A percentile compares a stretch with the other conserved stretches of the same genome.
Evolutionary conservation across 2,888 invertebrate genomes (phyloP).

Genomic region (Stratiomys singularior): DNA sequence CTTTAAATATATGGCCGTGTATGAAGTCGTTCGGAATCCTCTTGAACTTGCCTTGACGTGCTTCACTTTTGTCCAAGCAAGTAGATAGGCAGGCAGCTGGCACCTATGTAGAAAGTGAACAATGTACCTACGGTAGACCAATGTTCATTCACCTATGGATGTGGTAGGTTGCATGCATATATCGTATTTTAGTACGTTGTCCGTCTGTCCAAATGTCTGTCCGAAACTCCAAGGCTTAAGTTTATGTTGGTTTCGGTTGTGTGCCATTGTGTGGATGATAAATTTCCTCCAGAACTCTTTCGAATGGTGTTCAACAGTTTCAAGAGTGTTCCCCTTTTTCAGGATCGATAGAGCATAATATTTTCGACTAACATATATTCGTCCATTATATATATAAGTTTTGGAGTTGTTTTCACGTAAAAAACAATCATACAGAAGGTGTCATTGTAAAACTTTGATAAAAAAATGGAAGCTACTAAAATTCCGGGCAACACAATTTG

Average conservation of each 20-base stretch:
- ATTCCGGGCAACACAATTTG: no score
- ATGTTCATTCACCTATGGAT: conserved; percentile 14
- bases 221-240: conserved; percentile 37
- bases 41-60: conserved; percentile 28
- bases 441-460: no score
- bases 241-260: conserved; percentile 44
- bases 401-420: no score
- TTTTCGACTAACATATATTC: no score
- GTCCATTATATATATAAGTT: no score
- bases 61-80: neutral
- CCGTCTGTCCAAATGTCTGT: conserved; percentile 12
- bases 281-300: conserved; percentile 33
- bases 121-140: conserved; percentile 20
- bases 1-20: conserved; percentile 54
- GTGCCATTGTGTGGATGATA: conserved; percentile 42
- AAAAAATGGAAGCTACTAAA: no score
- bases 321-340: neutral
- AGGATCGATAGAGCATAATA: no score
- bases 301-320: conserved; percentile 41
- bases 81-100: neutral
- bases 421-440: no score
- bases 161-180: neutral
- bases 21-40: conserved; percentile 41
- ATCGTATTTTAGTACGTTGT: neutral
- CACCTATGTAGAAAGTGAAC: conserved; percentile 7